Evolutionary conservation across 2,113 vertebrate species (phyloP).

Genomic region (human (Homo sapiens)): GRCh38 chr2:157137501-157138000

Average conservation of each 20-base stretch:
- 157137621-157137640: neutral
- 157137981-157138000: constrained; percentile 64
- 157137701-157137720: constrained; percentile 8
- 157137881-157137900: constrained; percentile 78
- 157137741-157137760: constrained; percentile 35
- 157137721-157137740: neutral
- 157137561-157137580: neutral
- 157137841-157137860: constrained; percentile 69
- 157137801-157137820: neutral
- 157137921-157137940: constrained; percentile 75
- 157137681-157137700: neutral
- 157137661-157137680: neutral
- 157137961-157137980: constrained; percentile 64
- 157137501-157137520: neutral
- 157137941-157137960: constrained; percentile 77
- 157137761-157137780: neutral
- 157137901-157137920: constrained; percentile 64
- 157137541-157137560: neutral
- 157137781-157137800: neutral
- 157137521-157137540: neutral
- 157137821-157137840: constrained; percentile 58
- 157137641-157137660: neutral
- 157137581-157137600: neutral
- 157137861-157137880: constrained; percentile 71
- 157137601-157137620: neutral